These are phyloP conservation scores for Gobionotothen gibberifrons DNA, from an alignment of 2,797 vertebrate genomes.

Conservation along the genomic window DNA sequence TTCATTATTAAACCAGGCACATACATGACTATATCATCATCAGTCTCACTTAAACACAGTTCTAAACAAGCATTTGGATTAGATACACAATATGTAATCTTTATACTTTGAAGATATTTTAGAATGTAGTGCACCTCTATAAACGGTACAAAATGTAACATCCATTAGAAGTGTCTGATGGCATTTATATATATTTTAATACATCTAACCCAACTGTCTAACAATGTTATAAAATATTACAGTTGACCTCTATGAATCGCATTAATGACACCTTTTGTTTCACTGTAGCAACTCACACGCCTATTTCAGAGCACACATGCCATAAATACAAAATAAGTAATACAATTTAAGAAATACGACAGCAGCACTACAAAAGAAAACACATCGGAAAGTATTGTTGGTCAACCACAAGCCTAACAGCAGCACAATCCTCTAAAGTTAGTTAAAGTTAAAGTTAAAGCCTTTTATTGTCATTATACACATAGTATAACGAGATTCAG, in stretches of 20 bases:
- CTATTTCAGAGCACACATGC: conserved; percentile 29
- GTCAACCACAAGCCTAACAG: background rate
- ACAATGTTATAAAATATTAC: conserved; percentile 9
- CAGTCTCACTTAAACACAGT: background rate
- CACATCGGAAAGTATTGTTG: background rate
- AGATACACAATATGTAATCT: background rate
- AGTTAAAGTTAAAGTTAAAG: too few relatives aligned
- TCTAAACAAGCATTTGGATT: conserved; percentile 7
- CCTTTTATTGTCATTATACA: too few relatives aligned
- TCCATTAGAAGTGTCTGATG: conserved; percentile 1
- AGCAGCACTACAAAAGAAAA: conserved; percentile 3
- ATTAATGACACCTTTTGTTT: conserved; percentile 11
- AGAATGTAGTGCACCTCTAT: background rate
- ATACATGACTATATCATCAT: background rate
- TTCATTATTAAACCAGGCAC: conserved; percentile 7
- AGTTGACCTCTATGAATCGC: conserved; percentile 15
- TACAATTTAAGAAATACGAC: conserved; percentile 38
- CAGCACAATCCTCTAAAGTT: background rate
- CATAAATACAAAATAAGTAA: conserved; percentile 35
- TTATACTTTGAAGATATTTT: conserved; percentile 5
- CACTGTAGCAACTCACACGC: conserved; percentile 23
- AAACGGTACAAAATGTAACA: background rate
- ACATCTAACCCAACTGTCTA: background rate
- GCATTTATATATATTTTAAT: conserved; percentile 17
- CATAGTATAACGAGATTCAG: too few relatives aligned